These are phyloP conservation scores for Glandiceps talaboti DNA, from an alignment of 53 echinoderm and acorn worm genomes.

Conservation along the genomic window DNA sequence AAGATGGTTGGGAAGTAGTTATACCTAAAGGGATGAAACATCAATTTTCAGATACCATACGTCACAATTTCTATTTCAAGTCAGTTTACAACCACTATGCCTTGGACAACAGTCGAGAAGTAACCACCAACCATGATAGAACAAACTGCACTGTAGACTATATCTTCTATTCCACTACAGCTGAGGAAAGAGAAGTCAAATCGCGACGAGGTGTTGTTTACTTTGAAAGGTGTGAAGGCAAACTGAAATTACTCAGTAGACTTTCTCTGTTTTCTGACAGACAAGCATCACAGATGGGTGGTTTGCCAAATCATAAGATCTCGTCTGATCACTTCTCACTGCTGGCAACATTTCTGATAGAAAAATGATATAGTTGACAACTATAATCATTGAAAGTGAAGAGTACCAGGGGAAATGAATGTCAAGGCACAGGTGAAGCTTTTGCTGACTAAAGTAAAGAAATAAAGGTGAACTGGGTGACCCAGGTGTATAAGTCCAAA, in stretches of 20 bases:
- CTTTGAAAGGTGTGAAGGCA: background rate
- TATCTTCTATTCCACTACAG: constrained; percentile 35
- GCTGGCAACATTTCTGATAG: constrained; percentile 41
- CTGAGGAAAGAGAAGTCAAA: background rate
- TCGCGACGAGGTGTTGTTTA: background rate
- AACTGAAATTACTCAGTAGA: constrained; percentile 26
- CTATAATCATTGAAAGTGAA: no score
- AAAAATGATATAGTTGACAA: background rate
- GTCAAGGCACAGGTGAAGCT: no score
- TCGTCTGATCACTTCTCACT: constrained; percentile 89
- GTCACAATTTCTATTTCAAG: constrained; percentile 42
- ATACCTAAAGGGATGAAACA: background rate
- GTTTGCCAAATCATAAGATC: constrained; percentile 59
- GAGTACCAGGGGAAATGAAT: no score
- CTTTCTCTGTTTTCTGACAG: constrained; percentile 47
- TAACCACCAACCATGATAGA: constrained; percentile 65
- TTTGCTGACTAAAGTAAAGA: no score
- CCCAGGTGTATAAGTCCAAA: no score
- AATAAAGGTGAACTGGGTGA: no score
- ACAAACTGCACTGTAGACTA: constrained; percentile 95
- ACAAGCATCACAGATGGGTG: constrained; percentile 67
- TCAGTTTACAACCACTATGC: constrained; percentile 46
- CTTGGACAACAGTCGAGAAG: constrained; percentile 14
- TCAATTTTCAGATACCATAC: constrained; percentile 1
- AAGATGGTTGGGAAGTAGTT: background rate